A percentile compares a stretch with the other conserved stretches of the same genome.
These are phyloP conservation scores for Pseudomyrmex gracilis DNA, from an alignment of 1,140 invertebrate species.

Conservation along the genomic window DNA sequence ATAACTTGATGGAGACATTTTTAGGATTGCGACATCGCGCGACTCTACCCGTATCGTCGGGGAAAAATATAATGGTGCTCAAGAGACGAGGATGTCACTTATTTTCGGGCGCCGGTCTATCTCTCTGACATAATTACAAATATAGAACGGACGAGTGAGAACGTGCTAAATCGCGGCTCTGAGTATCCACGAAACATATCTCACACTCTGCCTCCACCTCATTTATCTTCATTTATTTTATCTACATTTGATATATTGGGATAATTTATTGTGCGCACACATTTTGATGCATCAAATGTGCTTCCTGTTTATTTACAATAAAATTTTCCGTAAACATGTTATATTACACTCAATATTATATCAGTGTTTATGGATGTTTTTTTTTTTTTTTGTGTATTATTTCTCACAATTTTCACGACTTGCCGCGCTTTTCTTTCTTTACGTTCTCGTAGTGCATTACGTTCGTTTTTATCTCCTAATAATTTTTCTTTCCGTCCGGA, in stretches of 20 bases:
- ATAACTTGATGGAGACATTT: conserved; percentile 32
- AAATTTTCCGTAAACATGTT: neutral
- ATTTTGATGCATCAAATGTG: conserved; percentile 13
- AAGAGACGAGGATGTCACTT: conserved; percentile 26
- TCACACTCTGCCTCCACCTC: conserved; percentile 17
- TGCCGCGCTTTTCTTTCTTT: neutral
- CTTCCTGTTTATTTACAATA: neutral
- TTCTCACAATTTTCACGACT: neutral
- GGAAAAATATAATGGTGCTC: conserved; percentile 8
- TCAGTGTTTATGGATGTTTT: neutral
- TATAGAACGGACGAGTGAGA: conserved; percentile 75
- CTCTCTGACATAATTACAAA: conserved; percentile 75
- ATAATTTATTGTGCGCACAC: neutral
- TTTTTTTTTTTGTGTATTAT: neutral
- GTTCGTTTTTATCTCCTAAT: conserved; percentile 3
- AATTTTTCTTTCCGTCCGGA: conserved; percentile 44
- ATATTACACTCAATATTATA: neutral
- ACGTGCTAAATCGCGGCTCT: conserved; percentile 73
- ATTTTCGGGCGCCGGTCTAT: conserved; percentile 53
- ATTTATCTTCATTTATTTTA: conserved; percentile 39
- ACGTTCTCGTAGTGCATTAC: neutral
- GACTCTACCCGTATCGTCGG: neutral
- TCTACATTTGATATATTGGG: neutral
- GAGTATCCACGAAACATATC: conserved; percentile 39
- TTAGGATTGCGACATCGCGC: conserved; percentile 4